Conservation (phyloP, 2,888 invertebrate genomes). For the Microplitis manilae region DNA sequence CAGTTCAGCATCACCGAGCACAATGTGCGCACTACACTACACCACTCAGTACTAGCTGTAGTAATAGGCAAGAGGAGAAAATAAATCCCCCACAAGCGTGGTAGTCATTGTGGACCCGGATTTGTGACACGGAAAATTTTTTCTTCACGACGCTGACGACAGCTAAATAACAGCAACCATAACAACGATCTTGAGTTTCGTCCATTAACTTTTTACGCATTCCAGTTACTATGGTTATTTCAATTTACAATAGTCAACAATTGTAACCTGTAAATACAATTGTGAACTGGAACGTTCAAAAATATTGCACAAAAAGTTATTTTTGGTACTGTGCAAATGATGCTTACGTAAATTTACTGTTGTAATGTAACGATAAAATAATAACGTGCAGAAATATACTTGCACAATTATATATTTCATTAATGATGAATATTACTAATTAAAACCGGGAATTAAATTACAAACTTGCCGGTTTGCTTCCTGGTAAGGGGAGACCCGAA, state of each 20-base stretch:
- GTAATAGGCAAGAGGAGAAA: neutral
- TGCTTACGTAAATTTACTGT: neutral
- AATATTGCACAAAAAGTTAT: neutral
- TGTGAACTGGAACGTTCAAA: neutral
- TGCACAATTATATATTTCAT: neutral
- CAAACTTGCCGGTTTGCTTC: neutral
- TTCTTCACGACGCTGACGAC: constrained; percentile 7
- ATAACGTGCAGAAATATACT: neutral
- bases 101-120: constrained; percentile 10
- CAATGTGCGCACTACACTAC: neutral
- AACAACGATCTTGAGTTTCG: neutral
- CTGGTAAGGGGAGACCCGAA: neutral
- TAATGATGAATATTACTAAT: neutral
- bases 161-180: neutral
- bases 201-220: neutral
- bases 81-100: constrained; percentile 11
- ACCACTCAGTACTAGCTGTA: neutral
- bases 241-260: neutral
- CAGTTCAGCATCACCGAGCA: constrained; percentile 35
- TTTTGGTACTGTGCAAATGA: neutral
- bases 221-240: neutral
- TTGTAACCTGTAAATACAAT: neutral
- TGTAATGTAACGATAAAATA: neutral
- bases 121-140: constrained; percentile 32
- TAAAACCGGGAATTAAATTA: neutral